A percentile compares a stretch with the other conserved stretches of the same genome.
Conservation (phyloP, 2,797 vertebrate genomes). For the Novumbra hubbsi region DNA sequence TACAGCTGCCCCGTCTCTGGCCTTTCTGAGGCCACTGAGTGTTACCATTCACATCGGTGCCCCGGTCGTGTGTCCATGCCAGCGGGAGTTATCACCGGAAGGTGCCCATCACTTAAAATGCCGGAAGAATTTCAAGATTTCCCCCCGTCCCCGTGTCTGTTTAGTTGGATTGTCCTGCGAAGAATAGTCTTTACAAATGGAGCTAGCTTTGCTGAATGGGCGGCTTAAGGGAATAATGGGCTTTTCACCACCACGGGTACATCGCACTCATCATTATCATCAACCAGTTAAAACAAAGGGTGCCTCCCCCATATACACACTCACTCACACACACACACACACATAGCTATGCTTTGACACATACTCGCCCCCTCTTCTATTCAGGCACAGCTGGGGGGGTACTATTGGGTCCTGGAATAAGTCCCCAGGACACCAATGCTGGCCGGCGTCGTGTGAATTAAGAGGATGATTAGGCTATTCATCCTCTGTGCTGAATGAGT, state of each 20-base stretch:
- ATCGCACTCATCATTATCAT: conserved; percentile 27
- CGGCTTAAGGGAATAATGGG: conserved; percentile 40
- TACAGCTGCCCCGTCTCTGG: background rate
- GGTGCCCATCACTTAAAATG: background rate
- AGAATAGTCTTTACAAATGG: conserved; percentile 42
- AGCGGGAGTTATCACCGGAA: background rate
- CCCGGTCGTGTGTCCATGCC: background rate
- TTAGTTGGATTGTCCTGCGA: conserved; percentile 32
- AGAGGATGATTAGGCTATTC: background rate
- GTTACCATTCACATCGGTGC: background rate
- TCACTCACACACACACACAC: conserved; percentile 32
- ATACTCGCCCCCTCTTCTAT: background rate
- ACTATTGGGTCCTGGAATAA: background rate
- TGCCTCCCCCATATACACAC: conserved; percentile 38
- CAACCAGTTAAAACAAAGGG: conserved; percentile 51
- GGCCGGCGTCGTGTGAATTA: background rate
- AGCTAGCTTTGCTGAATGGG: conserved; percentile 34
- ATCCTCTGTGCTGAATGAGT: background rate
- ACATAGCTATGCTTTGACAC: conserved; percentile 22
- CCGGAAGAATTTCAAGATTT: background rate
- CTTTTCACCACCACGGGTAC: conserved; percentile 16
- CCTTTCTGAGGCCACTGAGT: background rate
- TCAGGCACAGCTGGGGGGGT: background rate
- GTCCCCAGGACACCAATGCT: background rate
- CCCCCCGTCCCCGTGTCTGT: conserved; percentile 15